Evolutionary conservation across 2,888 invertebrate species (phyloP), one percentile per base, ranked within the genome.

Genomic region (Protonemura montana): DNA sequence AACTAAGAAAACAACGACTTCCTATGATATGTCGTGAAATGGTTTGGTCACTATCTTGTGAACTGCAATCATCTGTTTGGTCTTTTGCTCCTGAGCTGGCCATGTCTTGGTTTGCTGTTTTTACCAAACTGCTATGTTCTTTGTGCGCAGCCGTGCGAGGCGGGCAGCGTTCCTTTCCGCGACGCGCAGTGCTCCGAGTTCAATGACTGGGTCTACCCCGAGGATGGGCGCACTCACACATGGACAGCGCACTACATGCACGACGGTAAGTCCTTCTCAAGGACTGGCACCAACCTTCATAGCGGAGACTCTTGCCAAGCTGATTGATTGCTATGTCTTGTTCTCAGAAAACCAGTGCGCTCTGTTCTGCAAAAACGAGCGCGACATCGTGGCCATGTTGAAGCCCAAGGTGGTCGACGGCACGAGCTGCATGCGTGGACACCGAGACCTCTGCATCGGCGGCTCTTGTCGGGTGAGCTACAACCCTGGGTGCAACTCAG

Each of bases 391-490:
- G 41, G 90, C 90, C 21, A 89, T 90, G 88, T 89, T 93, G 86
- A 91, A 91, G 83, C 93, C 93, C 82, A 91, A 92, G 29, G 93
- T 93, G 26, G 90, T 91, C 1, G 93, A 93, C 89, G 93, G 93
- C 0, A 93, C 93, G 0, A 92, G 92, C 3, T 93, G 93, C 89
- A 91, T 91, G 76, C 91, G 91, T 1, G 92, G 92, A 21, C 91
- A 91, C 6, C 90, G 92, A 27, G 92, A 93, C 89, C 92, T 94
- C 90, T 94, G 93, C 89, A 92, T 93, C 88, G 92, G 91, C 88
- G 93, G 93, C 35, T 89, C 91, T 86, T 93, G 93, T 89, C 90
- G 91, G 90, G 93, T 93, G 89, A 25, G 6, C 3, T 76, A 77
- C 42, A 84, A 26, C 81, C 29, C 76, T 76, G n/a, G 35, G 77